Conservation (phyloP, 1,140 invertebrate species). For the Drosophila nannoptera region DNA sequence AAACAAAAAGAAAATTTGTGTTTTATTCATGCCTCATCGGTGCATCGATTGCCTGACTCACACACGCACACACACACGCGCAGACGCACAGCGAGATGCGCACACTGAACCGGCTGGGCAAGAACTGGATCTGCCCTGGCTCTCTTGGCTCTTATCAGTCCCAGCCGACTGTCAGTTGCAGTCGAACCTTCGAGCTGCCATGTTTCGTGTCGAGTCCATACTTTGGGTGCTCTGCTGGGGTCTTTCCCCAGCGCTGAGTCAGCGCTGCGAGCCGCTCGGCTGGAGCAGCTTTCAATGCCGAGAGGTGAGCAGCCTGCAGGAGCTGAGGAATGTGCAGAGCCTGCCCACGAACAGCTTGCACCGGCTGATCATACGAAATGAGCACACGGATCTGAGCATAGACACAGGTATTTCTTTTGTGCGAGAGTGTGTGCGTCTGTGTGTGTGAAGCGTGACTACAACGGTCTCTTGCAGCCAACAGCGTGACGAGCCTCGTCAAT, state of each 20-base stretch:
- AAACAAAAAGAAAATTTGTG: background rate
- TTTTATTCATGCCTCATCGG: background rate
- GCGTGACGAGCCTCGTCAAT: slow-evolving; percentile 20
- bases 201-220: slow-evolving; percentile 36
- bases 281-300: slow-evolving; percentile 55
- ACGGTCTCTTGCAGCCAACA: slow-evolving; percentile 13
- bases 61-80: background rate
- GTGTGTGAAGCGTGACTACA: background rate
- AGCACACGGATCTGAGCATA: slow-evolving; percentile 38
- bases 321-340: slow-evolving; percentile 25
- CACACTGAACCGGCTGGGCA: slow-evolving; percentile 1
- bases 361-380: slow-evolving; percentile 41
- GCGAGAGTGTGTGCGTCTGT: too few relatives aligned
- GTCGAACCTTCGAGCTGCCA: slow-evolving; percentile 41
- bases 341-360: slow-evolving; percentile 41
- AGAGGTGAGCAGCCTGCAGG: slow-evolving; percentile 51
- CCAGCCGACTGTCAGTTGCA: slow-evolving; percentile 36
- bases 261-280: slow-evolving; percentile 42
- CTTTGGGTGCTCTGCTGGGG: slow-evolving; percentile 33
- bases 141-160: slow-evolving; percentile 26
- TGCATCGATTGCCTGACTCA: background rate
- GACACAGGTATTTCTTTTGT: slow-evolving; percentile 29
- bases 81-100: background rate
- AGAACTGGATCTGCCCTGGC: slow-evolving; percentile 2
- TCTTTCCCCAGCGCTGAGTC: slow-evolving; percentile 4